Evolutionary conservation across 2,888 invertebrate genomes (phyloP).

Genomic region (Netelia melanura): DNA sequence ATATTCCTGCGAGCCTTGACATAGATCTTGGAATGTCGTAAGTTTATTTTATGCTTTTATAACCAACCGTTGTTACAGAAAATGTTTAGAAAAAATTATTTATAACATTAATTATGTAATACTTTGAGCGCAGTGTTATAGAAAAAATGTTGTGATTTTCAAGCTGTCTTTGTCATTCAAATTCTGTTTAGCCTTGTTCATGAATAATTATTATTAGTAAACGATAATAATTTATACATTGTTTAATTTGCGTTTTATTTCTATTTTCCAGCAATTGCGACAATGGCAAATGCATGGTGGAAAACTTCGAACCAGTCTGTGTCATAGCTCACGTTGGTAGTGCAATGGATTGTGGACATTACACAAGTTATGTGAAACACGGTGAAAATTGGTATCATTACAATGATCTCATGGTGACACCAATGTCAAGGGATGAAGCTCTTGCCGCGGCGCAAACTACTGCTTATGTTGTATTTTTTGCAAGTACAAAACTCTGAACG

Average conservation of each 20-base stretch:
- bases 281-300: conserved; percentile 40
- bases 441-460: conserved; percentile 77
- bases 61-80: conserved; percentile 1
- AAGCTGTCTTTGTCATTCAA: too few species aligned
- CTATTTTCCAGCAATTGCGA: conserved; percentile 49
- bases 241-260: background rate
- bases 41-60: conserved; percentile 64
- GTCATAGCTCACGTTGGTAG: conserved; percentile 80
- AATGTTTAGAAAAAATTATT: too few species aligned
- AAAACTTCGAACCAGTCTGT: conserved; percentile 76
- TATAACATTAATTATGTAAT: too few species aligned
- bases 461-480: conserved; percentile 79
- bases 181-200: too few species aligned
- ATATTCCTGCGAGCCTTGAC: conserved; percentile 74
- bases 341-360: conserved; percentile 80
- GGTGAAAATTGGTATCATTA: conserved; percentile 79
- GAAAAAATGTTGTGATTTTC: too few species aligned
- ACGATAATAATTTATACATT: background rate
- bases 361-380: conserved; percentile 79
- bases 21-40: conserved; percentile 74
- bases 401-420: conserved; percentile 77
- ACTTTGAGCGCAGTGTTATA: too few species aligned
- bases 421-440: conserved; percentile 76
- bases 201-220: too few species aligned
- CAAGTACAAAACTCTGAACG: conserved; percentile 68